A percentile compares a stretch with the other conserved stretches of the same genome.
Evolutionary conservation across 2,797 vertebrate species (phyloP).

Genomic region (Leuciscus waleckii): DNA sequence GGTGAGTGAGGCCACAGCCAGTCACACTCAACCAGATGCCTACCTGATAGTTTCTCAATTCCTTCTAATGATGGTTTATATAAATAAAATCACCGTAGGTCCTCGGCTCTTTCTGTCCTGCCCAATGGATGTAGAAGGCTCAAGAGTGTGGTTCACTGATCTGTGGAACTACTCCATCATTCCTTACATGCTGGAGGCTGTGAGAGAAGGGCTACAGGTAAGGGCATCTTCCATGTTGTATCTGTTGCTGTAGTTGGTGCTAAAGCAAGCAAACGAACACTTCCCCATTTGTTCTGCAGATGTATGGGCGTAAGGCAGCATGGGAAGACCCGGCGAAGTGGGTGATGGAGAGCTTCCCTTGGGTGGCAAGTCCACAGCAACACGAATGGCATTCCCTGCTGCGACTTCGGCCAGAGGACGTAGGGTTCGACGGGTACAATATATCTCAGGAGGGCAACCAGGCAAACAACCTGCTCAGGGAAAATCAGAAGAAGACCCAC

Average conservation of each 20-base stretch:
- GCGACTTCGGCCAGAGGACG: slow-evolving; percentile 85
- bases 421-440: slow-evolving; percentile 84
- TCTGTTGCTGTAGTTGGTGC: not conserved
- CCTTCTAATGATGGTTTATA: not conserved
- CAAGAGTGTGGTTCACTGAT: slow-evolving; percentile 90
- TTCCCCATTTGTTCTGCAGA: slow-evolving; percentile 65
- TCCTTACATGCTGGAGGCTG: slow-evolving; percentile 87
- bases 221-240: not conserved
- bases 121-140: slow-evolving; percentile 87
- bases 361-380: slow-evolving; percentile 80
- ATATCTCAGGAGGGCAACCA: slow-evolving; percentile 78
- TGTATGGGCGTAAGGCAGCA: slow-evolving; percentile 82
- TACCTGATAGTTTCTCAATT: not conserved
- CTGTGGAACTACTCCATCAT: slow-evolving; percentile 92
- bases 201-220: slow-evolving; percentile 88
- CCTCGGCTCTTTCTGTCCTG: slow-evolving; percentile 90
- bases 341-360: slow-evolving; percentile 89
- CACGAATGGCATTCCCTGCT: slow-evolving; percentile 86
- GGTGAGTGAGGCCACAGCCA: slow-evolving; percentile 71
- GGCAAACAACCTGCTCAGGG: slow-evolving; percentile 80
- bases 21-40: not conserved
- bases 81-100: slow-evolving; percentile 68
- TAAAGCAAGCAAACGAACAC: not conserved
- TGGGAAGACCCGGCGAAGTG: slow-evolving; percentile 90
- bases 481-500: slow-evolving; percentile 79